A percentile compares a stretch with the other conserved stretches of the same genome.
Conservation (phyloP, 2,888 invertebrate species). For the Lasioglossum oenotherae region DNA sequence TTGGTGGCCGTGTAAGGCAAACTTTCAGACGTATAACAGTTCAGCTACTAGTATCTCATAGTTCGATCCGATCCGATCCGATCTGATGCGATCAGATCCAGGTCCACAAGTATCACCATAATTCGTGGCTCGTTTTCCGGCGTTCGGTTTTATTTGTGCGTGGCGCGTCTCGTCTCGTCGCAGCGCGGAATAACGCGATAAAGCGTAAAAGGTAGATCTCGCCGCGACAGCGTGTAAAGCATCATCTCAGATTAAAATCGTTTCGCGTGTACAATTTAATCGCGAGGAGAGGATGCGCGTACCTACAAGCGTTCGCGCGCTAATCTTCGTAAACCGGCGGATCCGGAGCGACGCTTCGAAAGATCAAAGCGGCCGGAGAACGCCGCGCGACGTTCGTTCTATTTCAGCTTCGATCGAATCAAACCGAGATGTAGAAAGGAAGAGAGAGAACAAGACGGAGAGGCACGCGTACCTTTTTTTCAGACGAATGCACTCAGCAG, state of each 20-base stretch:
- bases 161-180: not conserved
- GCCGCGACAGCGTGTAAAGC: not conserved
- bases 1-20: not conserved
- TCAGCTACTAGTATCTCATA: not conserved
- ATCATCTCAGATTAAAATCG: slow-evolving; percentile 11
- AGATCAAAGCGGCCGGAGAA: slow-evolving; percentile 63
- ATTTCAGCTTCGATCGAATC: slow-evolving; percentile 36
- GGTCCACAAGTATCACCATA: not conserved
- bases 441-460: not conserved
- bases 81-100: not conserved
- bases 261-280: slow-evolving; percentile 11
- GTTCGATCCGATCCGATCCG: not conserved
- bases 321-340: slow-evolving; percentile 6
- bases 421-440: slow-evolving; percentile 21
- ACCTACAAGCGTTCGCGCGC: not conserved
- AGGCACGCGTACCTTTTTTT: slow-evolving; percentile 35
- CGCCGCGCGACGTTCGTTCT: slow-evolving; percentile 28
- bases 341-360: slow-evolving; percentile 33
- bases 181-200: not conserved
- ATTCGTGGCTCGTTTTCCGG: not conserved
- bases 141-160: not conserved
- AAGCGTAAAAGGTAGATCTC: no score
- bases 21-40: not conserved
- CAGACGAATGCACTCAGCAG: slow-evolving; percentile 46
- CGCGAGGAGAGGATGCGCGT: slow-evolving; percentile 3